phyloP scores from a whole-genome alignment of 2,797 vertebrate species.

The Distichodus sexfasciatus region DNA sequence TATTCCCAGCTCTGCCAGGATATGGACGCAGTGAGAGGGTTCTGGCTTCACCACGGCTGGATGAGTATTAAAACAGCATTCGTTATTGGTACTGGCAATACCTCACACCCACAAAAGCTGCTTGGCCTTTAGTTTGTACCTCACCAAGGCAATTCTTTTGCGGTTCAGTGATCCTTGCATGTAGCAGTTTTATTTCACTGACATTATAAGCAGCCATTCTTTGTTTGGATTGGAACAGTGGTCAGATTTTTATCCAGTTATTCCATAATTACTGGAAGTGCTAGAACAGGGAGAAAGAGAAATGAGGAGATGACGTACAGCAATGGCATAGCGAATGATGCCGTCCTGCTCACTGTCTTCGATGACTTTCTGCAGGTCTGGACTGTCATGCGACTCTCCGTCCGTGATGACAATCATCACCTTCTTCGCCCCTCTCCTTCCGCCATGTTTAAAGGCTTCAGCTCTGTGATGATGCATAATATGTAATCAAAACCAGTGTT shows the following conservation, averaged over 20 bases:
- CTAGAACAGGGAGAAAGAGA: background rate
- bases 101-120: slow-evolving; percentile 12
- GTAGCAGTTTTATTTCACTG: slow-evolving; percentile 4
- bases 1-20: slow-evolving; percentile 37
- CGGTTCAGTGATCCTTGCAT: slow-evolving; percentile 3
- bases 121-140: background rate
- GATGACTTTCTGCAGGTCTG: slow-evolving; percentile 90
- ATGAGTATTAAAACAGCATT: slow-evolving; percentile 13
- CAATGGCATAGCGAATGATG: slow-evolving; percentile 93
- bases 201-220: background rate
- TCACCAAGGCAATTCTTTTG: background rate
- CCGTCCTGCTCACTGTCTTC: slow-evolving; percentile 92
- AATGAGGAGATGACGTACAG: slow-evolving; percentile 75
- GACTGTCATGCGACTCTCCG: slow-evolving; percentile 95
- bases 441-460: slow-evolving; percentile 94
- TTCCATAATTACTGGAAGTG: background rate
- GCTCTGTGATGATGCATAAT: slow-evolving; percentile 71
- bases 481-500: too few species aligned
- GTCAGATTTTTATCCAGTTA: background rate
- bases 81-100: background rate
- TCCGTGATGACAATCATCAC: slow-evolving; percentile 99
- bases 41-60: background rate
- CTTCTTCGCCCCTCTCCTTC: slow-evolving; percentile 93
- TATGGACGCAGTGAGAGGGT: slow-evolving; percentile 6
- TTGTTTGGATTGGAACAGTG: background rate